Conservation (phyloP, 1,140 invertebrate genomes). For the Euura saliciscinereae region DNA sequence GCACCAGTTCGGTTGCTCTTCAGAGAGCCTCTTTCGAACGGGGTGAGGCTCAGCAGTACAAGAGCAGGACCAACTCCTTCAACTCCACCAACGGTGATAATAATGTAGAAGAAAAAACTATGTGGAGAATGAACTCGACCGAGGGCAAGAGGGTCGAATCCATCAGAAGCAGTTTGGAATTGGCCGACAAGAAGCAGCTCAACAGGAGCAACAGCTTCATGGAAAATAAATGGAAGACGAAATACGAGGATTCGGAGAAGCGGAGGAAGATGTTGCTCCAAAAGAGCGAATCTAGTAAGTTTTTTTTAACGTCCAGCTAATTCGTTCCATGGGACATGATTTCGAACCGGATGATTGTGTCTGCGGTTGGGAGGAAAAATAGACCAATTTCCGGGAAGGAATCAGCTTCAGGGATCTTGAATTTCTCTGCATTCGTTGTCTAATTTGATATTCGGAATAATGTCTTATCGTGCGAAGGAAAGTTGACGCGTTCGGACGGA, state of each 20-base stretch:
- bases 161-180: constrained; percentile 22
- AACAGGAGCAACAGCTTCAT: constrained; percentile 44
- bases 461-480: no score
- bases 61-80: constrained; percentile 27
- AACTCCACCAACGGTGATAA: constrained; percentile 24
- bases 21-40: constrained; percentile 53
- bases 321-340: no score
- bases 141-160: constrained; percentile 4
- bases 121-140: constrained; percentile 15
- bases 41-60: constrained; percentile 37
- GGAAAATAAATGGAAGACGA: constrained; percentile 65
- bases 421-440: no score
- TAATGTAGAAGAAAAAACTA: constrained; percentile 16
- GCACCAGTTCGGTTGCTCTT: constrained; percentile 44
- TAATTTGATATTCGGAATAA: no score
- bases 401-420: no score
- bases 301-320: no score
- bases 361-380: no score
- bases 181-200: constrained; percentile 23
- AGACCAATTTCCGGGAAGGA: no score
- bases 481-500: no score
- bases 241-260: constrained; percentile 71
- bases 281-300: constrained; percentile 71
- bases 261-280: constrained; percentile 68
- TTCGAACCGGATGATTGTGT: no score